Evolutionary conservation across 1,140 invertebrate genomes (phyloP).

Genomic region (Mactra quadrangularis): DNA sequence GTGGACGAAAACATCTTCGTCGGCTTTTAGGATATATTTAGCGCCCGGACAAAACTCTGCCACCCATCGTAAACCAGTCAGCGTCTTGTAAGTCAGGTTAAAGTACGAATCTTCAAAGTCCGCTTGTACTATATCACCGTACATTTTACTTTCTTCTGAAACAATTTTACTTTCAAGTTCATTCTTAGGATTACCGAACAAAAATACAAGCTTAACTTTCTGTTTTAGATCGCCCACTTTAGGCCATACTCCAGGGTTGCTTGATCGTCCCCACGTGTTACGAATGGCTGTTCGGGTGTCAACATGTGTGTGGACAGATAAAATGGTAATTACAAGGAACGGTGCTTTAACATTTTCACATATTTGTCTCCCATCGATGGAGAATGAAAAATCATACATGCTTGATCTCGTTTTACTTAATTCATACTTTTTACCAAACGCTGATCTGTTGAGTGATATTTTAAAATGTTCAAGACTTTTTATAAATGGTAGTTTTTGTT

Average conservation of each 20-base stretch:
- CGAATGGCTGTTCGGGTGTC: constrained; percentile 28
- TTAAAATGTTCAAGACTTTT: constrained; percentile 5
- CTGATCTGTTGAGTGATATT: constrained; percentile 23
- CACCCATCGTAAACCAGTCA: constrained; percentile 61
- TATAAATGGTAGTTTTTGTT: neutral
- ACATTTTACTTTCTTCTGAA: constrained; percentile 53
- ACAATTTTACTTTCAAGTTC: constrained; percentile 30
- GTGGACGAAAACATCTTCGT: constrained; percentile 59
- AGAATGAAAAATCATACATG: constrained; percentile 37
- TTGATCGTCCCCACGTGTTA: constrained; percentile 43
- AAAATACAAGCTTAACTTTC: constrained; percentile 42
- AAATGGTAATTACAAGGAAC: constrained; percentile 36
- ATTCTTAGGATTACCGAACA: constrained; percentile 33
- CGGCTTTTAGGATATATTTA: constrained; percentile 57
- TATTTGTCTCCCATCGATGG: neutral
- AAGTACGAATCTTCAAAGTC: constrained; percentile 61
- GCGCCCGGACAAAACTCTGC: constrained; percentile 38
- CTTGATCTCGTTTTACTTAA: constrained; percentile 24
- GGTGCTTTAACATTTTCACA: constrained; percentile 4
- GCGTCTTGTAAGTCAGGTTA: constrained; percentile 59
- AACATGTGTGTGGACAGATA: constrained; percentile 44
- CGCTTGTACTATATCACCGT: constrained; percentile 63
- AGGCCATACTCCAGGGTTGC: constrained; percentile 35
- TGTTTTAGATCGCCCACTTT: constrained; percentile 1
- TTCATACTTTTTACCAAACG: constrained; percentile 22